Conservation (phyloP, 2,113 vertebrate species). For the Chiloscyllium plagiosum region DNA sequence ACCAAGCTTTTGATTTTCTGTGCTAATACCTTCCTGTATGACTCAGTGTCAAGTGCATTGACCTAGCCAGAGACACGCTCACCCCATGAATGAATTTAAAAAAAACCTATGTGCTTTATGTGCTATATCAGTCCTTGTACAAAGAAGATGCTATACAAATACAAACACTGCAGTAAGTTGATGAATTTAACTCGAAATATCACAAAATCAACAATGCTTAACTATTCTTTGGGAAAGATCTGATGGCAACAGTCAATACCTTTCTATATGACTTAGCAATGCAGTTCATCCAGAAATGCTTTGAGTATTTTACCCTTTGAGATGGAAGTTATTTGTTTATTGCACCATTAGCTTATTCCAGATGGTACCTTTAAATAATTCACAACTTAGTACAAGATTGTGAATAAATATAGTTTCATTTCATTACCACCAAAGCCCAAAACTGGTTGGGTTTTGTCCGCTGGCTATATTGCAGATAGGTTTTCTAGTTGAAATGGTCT, state of each 20-base stretch:
- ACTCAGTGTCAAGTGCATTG: neutral
- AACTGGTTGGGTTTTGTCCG: neutral
- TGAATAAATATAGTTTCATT: neutral
- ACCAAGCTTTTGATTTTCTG: neutral
- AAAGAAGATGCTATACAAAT: neutral
- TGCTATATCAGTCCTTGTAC: too few relatives aligned
- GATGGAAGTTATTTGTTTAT: neutral
- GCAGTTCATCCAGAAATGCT: neutral
- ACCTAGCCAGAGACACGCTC: too few relatives aligned
- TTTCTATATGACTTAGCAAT: neutral
- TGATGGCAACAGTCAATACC: neutral
- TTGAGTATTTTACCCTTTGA: neutral
- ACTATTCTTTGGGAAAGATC: neutral
- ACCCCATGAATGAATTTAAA: too few relatives aligned
- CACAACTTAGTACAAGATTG: neutral
- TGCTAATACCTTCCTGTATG: neutral
- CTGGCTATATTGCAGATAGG: neutral
- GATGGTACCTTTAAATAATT: neutral
- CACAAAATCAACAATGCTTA: neutral
- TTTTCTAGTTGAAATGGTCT: neutral
- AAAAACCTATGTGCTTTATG: too few relatives aligned
- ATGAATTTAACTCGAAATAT: neutral
- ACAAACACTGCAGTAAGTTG: neutral
- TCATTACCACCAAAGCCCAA: neutral
- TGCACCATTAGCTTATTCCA: conserved; percentile 6